Evolutionary conservation across 53 echinoderm and acorn worm genomes (phyloP).

Genomic region (Astropecten irregularis): DNA sequence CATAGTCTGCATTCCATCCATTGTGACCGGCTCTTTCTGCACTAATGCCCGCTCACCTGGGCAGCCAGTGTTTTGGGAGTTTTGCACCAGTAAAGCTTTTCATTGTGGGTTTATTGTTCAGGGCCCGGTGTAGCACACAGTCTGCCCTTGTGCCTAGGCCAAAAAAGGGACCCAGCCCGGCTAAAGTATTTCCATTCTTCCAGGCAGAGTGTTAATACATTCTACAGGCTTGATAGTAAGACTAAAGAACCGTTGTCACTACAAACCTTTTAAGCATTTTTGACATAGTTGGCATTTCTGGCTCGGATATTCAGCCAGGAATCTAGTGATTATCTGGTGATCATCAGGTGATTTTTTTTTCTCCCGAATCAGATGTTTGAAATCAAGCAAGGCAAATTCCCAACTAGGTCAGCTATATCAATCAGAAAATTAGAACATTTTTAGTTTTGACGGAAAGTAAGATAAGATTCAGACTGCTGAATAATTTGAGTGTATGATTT

Average conservation of each 20-base stretch:
- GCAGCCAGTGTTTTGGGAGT: neutral
- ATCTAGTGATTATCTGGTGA: neutral
- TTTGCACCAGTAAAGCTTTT: conserved; percentile 11
- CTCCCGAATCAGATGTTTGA: no score
- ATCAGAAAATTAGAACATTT: no score
- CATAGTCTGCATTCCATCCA: conserved; percentile 18
- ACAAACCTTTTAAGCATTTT: neutral
- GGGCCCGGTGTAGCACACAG: no score
- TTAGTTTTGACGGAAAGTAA: no score
- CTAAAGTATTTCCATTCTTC: neutral
- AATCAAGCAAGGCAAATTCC: no score
- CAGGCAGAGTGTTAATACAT: neutral
- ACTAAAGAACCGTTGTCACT: no score
- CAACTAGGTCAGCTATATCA: no score
- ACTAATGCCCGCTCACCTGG: conserved; percentile 37
- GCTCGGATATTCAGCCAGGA: neutral
- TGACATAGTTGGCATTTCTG: conserved; percentile 1
- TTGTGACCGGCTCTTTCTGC: neutral
- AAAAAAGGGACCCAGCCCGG: no score
- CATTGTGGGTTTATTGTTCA: conserved; percentile 27
- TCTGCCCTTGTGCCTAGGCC: neutral
- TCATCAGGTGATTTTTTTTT: neutral
- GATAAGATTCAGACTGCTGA: no score
- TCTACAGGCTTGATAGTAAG: neutral
- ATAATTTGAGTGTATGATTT: no score